These are phyloP conservation scores for Mythimna lalbum DNA, from an alignment of 2,888 invertebrate species.

Conservation along the genomic window DNA sequence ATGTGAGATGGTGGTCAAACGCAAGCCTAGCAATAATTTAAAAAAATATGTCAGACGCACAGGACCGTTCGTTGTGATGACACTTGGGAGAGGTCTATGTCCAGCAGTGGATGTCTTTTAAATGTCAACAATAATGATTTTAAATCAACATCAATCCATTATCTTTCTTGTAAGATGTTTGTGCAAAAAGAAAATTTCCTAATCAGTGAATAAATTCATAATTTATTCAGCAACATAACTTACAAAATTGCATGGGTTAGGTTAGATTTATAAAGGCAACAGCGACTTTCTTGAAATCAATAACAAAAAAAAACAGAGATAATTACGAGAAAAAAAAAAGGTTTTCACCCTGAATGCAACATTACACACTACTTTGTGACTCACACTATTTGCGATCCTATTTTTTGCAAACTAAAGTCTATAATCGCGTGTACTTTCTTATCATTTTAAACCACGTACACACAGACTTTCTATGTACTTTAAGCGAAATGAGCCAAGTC, in stretches of 20 bases:
- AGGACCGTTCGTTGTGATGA: too few species aligned
- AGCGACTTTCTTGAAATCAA: neutral
- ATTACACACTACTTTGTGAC: neutral
- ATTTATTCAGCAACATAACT: conserved; percentile 14
- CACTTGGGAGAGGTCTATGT: too few species aligned
- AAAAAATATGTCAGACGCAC: too few species aligned
- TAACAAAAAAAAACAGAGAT: neutral
- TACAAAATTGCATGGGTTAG: conserved; percentile 8
- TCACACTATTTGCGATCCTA: neutral
- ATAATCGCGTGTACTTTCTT: neutral
- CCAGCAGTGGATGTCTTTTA: too few species aligned
- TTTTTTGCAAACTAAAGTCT: fast-evolving
- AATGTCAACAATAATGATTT: too few species aligned
- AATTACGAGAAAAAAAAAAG: neutral
- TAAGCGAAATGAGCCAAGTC: conserved; percentile 48
- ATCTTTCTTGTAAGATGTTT: too few species aligned
- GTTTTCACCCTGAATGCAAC: neutral
- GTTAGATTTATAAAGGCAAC: conserved; percentile 10
- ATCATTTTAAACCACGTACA: neutral
- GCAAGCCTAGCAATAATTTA: too few species aligned
- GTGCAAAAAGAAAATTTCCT: conserved; percentile 2
- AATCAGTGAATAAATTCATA: conserved; percentile 23
- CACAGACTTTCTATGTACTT: conserved; percentile 3
- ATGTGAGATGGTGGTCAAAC: too few species aligned
- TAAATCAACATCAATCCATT: too few species aligned